A percentile compares a stretch with the other conserved stretches of the same genome.
These are phyloP conservation scores for Agrochola litura DNA, from an alignment of 2,888 invertebrate genomes.

Conservation along the genomic window DNA sequence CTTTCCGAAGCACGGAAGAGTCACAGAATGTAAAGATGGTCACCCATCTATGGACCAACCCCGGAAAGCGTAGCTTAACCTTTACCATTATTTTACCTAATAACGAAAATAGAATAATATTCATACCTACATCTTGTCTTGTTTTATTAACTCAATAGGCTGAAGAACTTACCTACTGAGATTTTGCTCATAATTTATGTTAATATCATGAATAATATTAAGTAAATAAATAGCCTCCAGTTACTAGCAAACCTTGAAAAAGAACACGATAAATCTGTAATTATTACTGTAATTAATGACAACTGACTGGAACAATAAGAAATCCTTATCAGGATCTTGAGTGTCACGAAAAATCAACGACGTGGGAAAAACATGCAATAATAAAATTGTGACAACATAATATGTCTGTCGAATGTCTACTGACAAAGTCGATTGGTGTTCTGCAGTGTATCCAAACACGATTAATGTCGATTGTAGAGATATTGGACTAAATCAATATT, in stretches of 20 bases:
- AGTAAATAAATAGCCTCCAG: slow-evolving; percentile 25
- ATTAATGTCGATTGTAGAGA: slow-evolving; percentile 46
- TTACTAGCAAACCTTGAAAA: slow-evolving; percentile 53
- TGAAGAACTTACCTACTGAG: neutral
- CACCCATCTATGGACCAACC: too few relatives aligned
- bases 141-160: neutral
- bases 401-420: slow-evolving; percentile 43
- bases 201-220: slow-evolving; percentile 43
- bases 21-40: too few relatives aligned
- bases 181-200: slow-evolving; percentile 23
- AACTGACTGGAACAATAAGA: slow-evolving; percentile 56
- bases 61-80: too few relatives aligned
- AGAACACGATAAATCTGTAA: slow-evolving; percentile 53
- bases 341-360: slow-evolving; percentile 43
- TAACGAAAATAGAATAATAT: neutral
- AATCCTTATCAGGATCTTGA: slow-evolving; percentile 55
- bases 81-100: neutral
- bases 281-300: slow-evolving; percentile 45
- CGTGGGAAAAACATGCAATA: slow-evolving; percentile 46
- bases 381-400: slow-evolving; percentile 29
- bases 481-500: slow-evolving; percentile 45
- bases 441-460: slow-evolving; percentile 45
- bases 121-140: neutral
- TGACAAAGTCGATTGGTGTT: slow-evolving; percentile 28
- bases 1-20: too few relatives aligned